A percentile compares a stretch with the other conserved stretches of the same genome.
phyloP scores from a whole-genome alignment of 2,797 vertebrate species.

The Propithecus deckenii region DNA sequence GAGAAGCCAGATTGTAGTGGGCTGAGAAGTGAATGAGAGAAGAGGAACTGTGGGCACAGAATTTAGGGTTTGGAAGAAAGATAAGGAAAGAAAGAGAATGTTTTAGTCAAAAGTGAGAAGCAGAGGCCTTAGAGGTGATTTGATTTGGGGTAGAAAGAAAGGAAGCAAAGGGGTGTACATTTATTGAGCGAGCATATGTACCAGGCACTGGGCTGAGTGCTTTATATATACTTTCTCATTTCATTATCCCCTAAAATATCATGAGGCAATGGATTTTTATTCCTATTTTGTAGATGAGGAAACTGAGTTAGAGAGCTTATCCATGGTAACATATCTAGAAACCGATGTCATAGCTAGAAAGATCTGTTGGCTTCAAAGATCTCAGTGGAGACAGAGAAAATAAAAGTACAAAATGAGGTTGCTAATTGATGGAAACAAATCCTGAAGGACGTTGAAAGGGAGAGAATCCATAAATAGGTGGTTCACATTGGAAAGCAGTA shows the following conservation, averaged over 20 bases:
- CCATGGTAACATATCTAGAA: background rate
- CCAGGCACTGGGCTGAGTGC: background rate
- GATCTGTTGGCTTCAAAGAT: background rate
- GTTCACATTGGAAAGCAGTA: background rate
- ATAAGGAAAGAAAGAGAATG: background rate
- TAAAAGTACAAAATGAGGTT: background rate
- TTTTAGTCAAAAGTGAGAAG: background rate
- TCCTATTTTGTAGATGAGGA: background rate
- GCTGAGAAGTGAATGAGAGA: background rate
- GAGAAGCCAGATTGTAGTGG: conserved; percentile 53
- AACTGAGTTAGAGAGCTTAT: background rate
- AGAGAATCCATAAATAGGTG: background rate
- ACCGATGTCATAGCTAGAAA: background rate
- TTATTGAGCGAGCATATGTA: background rate
- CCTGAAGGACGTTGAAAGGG: background rate
- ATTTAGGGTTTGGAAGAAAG: background rate
- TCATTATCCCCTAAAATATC: background rate
- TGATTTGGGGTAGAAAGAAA: background rate
- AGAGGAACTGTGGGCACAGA: conserved; percentile 1
- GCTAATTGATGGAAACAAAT: background rate
- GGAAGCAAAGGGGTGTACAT: background rate
- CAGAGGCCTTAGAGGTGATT: background rate
- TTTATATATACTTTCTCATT: background rate
- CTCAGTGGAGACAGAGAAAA: background rate
- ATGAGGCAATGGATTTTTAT: background rate